phyloP scores from a whole-genome alignment of 2,888 invertebrate species.

The Ophion ventricosus region DNA sequence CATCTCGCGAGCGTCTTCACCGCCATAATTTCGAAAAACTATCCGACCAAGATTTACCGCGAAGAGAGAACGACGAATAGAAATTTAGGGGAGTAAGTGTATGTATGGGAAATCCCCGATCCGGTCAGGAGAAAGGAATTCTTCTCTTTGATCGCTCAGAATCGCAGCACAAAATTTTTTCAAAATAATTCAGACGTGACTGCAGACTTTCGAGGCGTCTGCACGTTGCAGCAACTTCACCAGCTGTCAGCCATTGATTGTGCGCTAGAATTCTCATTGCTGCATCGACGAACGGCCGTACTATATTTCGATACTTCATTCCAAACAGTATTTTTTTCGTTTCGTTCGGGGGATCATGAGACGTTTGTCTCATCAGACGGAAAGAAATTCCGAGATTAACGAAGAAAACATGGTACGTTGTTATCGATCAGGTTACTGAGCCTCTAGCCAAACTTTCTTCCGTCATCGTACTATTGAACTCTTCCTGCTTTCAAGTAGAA shows the following conservation, averaged over 20 bases:
- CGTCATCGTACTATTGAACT: slow-evolving; percentile 5
- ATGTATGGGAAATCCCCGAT: not conserved
- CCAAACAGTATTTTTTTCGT: slow-evolving; percentile 13
- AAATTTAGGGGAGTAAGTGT: too few relatives aligned
- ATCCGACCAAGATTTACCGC: too few relatives aligned
- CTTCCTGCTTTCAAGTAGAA: slow-evolving; percentile 5
- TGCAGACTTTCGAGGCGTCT: slow-evolving; percentile 25
- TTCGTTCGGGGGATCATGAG: slow-evolving; percentile 49
- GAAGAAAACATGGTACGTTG: slow-evolving; percentile 61
- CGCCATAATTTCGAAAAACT: not conserved
- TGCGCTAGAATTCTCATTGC: slow-evolving; percentile 67
- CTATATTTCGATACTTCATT: slow-evolving; percentile 36
- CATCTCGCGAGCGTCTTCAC: not conserved
- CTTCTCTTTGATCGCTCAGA: not conserved
- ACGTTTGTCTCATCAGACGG: slow-evolving; percentile 61
- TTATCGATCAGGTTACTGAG: not conserved
- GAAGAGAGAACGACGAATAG: not conserved
- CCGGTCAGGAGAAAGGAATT: not conserved
- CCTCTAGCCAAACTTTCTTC: not conserved
- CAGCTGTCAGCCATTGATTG: slow-evolving; percentile 80
- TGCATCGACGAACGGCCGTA: slow-evolving; percentile 64
- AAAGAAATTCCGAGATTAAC: slow-evolving; percentile 56
- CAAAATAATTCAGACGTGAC: slow-evolving; percentile 67
- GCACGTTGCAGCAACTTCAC: slow-evolving; percentile 72
- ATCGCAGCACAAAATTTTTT: not conserved